phyloP scores from a whole-genome alignment of 2,888 invertebrate genomes.

The Subacronicta megacephala region DNA sequence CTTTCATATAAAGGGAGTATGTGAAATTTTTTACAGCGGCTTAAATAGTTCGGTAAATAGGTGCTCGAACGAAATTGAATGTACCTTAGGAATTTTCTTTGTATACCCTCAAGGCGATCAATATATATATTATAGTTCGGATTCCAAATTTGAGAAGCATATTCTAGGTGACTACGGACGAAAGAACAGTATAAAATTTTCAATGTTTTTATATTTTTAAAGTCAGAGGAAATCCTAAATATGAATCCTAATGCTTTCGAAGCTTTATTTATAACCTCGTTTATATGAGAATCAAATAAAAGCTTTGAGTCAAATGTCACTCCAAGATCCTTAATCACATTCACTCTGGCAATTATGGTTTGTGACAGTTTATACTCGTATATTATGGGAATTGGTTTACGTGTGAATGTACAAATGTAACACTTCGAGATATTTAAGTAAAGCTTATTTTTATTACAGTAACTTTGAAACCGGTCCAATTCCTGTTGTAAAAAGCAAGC shows the following conservation, averaged over 20 bases:
- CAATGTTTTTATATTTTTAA: not conserved
- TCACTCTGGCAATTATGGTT: not conserved
- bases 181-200: not conserved
- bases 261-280: not conserved
- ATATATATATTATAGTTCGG: not conserved
- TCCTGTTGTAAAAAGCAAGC: not conserved
- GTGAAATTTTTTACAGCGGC: not conserved
- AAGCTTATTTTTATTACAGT: not conserved
- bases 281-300: not conserved
- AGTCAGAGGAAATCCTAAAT: not conserved
- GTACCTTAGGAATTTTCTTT: not conserved
- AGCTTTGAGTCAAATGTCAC: not conserved
- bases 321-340: not conserved
- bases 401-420: not conserved
- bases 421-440: not conserved
- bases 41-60: not conserved
- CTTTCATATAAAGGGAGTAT: not conserved
- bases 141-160: conserved; percentile 2
- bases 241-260: not conserved
- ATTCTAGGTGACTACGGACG: not conserved
- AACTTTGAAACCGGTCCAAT: not conserved
- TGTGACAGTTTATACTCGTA: too few relatives aligned
- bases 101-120: not conserved
- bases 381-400: not conserved
- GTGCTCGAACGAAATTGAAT: not conserved